Evolutionary conservation across 2,888 invertebrate genomes (phyloP).

Genomic region (Catocala sponsa): DNA sequence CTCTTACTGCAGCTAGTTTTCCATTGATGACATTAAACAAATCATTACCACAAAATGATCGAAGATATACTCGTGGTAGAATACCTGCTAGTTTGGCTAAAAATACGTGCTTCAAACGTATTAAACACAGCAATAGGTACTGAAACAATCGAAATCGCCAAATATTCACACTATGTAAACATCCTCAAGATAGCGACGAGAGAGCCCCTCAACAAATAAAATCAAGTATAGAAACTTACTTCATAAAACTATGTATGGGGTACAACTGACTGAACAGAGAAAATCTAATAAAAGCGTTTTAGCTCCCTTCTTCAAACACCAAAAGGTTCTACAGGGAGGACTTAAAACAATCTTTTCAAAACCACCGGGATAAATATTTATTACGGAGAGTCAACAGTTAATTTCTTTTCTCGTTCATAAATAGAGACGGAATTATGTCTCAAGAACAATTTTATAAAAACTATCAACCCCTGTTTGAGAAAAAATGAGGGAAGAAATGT

Average conservation of each 20-base stretch:
- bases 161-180: slow-evolving; percentile 10
- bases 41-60: too few species aligned
- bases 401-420: slow-evolving; percentile 56
- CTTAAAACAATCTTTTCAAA: slow-evolving; percentile 60
- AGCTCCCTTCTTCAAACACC: slow-evolving; percentile 55
- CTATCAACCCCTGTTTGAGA: slow-evolving; percentile 34
- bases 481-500: slow-evolving; percentile 31
- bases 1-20: too few species aligned
- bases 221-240: slow-evolving; percentile 23
- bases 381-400: slow-evolving; percentile 60
- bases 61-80: too few species aligned
- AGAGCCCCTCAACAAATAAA: slow-evolving; percentile 8
- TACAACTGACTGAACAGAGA: slow-evolving; percentile 32
- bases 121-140: too few species aligned
- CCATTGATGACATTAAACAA: too few species aligned
- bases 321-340: slow-evolving; percentile 53
- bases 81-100: too few species aligned
- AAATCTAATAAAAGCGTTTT: slow-evolving; percentile 51
- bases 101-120: too few species aligned
- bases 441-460: slow-evolving; percentile 45
- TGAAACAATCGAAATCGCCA: neutral
- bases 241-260: slow-evolving; percentile 28
- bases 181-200: slow-evolving; percentile 5
- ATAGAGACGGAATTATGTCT: slow-evolving; percentile 45
- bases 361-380: slow-evolving; percentile 67